phyloP scores from a whole-genome alignment of 2,113 vertebrate species.

The Peromyscus maniculatus region DNA sequence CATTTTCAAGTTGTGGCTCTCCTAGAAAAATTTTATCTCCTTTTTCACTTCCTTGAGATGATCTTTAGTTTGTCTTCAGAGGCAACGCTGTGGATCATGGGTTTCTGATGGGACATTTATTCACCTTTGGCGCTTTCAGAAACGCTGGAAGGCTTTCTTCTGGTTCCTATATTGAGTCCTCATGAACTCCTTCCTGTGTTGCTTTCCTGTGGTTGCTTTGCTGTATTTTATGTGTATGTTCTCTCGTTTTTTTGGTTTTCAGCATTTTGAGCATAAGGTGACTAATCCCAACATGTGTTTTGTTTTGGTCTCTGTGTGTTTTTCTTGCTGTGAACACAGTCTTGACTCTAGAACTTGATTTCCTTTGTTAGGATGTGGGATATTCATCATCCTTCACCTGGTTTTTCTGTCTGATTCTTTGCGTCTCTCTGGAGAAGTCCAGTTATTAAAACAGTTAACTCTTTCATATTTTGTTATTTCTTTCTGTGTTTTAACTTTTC shows the following conservation, averaged over 20 bases:
- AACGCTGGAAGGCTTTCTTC: neutral
- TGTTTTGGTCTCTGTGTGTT: neutral
- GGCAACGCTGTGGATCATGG: neutral
- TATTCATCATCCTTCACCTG: neutral
- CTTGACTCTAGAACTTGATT: neutral
- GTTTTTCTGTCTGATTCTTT: neutral
- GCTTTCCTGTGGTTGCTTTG: neutral
- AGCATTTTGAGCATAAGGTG: constrained; percentile 7
- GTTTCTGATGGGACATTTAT: neutral
- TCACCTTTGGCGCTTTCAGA: neutral
- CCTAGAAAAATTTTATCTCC: neutral
- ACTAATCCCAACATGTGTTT: neutral
- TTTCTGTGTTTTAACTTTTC: neutral
- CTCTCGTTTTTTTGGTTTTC: neutral
- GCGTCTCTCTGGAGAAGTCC: neutral
- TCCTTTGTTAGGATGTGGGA: neutral
- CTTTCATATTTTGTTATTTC: neutral
- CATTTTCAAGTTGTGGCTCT: neutral
- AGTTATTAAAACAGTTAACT: neutral
- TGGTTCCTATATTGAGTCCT: neutral
- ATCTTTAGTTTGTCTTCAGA: neutral
- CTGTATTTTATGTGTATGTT: neutral
- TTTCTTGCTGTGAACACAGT: neutral
- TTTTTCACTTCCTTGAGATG: neutral
- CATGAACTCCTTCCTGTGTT: neutral